A percentile compares a stretch with the other conserved stretches of the same genome.
phyloP scores from a whole-genome alignment of 2,113 vertebrate species.

The Chamaea fasciata region DNA sequence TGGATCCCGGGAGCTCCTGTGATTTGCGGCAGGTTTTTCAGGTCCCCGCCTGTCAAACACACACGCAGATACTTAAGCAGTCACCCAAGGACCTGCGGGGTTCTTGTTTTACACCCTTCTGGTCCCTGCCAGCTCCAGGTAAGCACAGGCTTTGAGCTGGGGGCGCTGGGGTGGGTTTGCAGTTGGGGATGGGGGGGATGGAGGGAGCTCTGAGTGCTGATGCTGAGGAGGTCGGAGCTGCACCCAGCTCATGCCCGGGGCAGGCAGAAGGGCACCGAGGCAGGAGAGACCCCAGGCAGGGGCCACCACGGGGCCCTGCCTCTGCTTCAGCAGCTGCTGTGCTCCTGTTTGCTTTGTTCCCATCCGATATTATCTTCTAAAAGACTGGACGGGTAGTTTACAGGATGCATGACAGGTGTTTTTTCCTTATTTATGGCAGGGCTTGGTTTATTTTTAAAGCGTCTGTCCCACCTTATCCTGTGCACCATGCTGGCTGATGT shows the following conservation, averaged over 20 bases:
- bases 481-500: not conserved
- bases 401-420: slow-evolving; percentile 10
- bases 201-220: not conserved
- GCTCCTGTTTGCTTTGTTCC: not conserved
- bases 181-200: not conserved
- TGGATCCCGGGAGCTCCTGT: slow-evolving; percentile 5
- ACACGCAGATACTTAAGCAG: slow-evolving; percentile 63
- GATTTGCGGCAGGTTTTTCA: slow-evolving; percentile 73
- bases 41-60: slow-evolving; percentile 65
- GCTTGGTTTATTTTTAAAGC: not conserved
- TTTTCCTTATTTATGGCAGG: slow-evolving; percentile 6
- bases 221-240: not conserved
- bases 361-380: not conserved
- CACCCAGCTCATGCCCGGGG: not conserved
- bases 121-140: slow-evolving; percentile 31
- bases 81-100: not conserved
- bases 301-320: not conserved
- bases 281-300: not conserved
- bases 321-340: not conserved
- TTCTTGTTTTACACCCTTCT: not conserved
- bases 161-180: not conserved
- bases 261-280: not conserved
- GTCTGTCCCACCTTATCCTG: not conserved
- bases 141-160: slow-evolving; percentile 14
- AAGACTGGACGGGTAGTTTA: not conserved